Conservation (phyloP, 1,140 invertebrate genomes). For the Macrocentrus cingulum region DNA sequence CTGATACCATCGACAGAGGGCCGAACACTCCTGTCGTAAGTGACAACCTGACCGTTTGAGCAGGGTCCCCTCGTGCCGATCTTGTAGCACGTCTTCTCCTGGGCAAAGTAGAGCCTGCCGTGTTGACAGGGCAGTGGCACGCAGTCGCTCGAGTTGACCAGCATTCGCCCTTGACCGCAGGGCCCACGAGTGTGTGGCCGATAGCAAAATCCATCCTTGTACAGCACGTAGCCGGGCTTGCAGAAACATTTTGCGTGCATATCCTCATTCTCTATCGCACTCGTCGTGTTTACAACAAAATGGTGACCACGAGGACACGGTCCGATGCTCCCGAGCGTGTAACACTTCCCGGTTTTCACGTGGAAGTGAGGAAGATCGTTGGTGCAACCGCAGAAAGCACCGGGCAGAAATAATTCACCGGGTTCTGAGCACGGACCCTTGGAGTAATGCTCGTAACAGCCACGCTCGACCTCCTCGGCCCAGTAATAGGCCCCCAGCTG, state of each 20-base stretch:
- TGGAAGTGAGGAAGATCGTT: conserved; percentile 72
- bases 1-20: conserved; percentile 76
- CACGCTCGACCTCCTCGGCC: conserved; percentile 54
- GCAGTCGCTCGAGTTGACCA: conserved; percentile 64
- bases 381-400: conserved; percentile 71
- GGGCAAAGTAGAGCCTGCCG: conserved; percentile 73
- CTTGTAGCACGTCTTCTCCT: conserved; percentile 71
- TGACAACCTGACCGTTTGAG: conserved; percentile 67
- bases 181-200: conserved; percentile 75
- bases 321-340: conserved; percentile 70
- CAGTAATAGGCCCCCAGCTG: conserved; percentile 59
- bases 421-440: conserved; percentile 73
- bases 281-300: conserved; percentile 59
- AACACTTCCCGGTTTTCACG: conserved; percentile 67
- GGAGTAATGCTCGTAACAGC: conserved; percentile 77
- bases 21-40: conserved; percentile 74
- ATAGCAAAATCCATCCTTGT: conserved; percentile 72
- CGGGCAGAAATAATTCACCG: conserved; percentile 74
- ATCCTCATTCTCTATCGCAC: conserved; percentile 37
- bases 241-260: conserved; percentile 65
- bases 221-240: conserved; percentile 70
- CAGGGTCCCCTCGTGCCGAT: conserved; percentile 76
- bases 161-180: conserved; percentile 67
- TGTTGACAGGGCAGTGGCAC: conserved; percentile 69
- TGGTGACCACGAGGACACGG: conserved; percentile 72